Conservation (phyloP, 35 echinoderm and acorn worm genomes). For the Hemicentrotus pulcherrimus region DNA sequence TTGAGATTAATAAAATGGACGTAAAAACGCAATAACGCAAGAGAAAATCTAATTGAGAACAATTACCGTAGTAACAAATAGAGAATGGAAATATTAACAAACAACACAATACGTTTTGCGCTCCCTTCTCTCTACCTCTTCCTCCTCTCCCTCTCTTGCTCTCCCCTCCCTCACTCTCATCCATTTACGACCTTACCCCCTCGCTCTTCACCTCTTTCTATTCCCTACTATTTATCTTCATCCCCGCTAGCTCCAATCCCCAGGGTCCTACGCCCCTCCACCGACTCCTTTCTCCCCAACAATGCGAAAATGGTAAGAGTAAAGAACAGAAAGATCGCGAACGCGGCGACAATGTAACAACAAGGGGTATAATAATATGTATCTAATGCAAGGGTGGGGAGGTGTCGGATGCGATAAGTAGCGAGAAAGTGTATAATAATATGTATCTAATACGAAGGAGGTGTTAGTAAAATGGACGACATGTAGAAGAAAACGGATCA, state of each 20-base stretch:
- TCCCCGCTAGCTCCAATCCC: background rate
- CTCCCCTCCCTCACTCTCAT: background rate
- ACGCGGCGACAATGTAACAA: background rate
- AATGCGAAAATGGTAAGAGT: background rate
- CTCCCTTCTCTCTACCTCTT: background rate
- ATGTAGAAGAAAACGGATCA: background rate
- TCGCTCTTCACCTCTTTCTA: background rate
- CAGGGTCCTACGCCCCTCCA: background rate
- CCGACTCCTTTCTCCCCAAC: background rate
- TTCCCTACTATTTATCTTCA: background rate
- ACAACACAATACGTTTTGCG: background rate
- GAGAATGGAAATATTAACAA: background rate
- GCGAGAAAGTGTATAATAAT: background rate
- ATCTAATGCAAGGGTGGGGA: background rate
- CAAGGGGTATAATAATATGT: background rate
- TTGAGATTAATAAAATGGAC: too few species aligned
- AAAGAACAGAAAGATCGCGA: background rate
- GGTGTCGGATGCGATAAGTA: background rate
- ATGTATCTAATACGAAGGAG: background rate
- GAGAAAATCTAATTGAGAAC: background rate
- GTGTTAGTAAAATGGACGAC: conserved; percentile 2
- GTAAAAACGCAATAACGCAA: too few species aligned
- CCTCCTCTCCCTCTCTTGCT: background rate
- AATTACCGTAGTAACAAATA: background rate
- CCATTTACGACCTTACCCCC: background rate